phyloP scores from a whole-genome alignment of 2,888 invertebrate genomes.

The Graphium colonna region DNA sequence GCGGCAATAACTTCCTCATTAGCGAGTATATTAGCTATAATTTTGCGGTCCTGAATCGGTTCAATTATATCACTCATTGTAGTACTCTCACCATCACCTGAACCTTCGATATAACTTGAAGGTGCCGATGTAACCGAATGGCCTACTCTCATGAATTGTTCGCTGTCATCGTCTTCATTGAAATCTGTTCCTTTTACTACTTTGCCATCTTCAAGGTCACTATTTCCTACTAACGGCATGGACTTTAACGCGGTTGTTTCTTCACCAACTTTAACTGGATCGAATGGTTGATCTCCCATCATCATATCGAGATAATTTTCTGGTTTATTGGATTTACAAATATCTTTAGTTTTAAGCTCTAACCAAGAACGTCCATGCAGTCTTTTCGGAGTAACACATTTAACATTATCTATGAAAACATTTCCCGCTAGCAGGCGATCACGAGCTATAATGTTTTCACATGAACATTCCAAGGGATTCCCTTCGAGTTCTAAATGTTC shows the following conservation, averaged over 20 bases:
- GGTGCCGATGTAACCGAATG: conserved; percentile 41
- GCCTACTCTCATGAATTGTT: conserved; percentile 60
- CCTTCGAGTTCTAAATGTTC: conserved; percentile 83
- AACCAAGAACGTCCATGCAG: conserved; percentile 77
- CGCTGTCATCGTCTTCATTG: conserved; percentile 63
- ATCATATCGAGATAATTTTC: conserved; percentile 70
- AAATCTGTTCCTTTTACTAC: conserved; percentile 51
- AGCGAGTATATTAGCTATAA: conserved; percentile 37
- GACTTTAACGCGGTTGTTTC: conserved; percentile 63
- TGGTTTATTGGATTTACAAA: conserved; percentile 68
- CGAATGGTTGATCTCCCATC: conserved; percentile 82
- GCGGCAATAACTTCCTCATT: conserved; percentile 48
- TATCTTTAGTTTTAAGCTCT: conserved; percentile 77
- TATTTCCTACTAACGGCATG: conserved; percentile 53
- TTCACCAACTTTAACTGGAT: conserved; percentile 58
- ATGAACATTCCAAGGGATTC: conserved; percentile 86
- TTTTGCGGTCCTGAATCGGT: conserved; percentile 36
- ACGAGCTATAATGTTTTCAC: conserved; percentile 82
- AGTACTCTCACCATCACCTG: conserved; percentile 61
- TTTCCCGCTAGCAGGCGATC: conserved; percentile 79
- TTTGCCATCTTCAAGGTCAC: conserved; percentile 64
- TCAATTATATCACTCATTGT: conserved; percentile 63
- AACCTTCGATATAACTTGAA: conserved; percentile 56
- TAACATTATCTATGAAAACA: conserved; percentile 76
- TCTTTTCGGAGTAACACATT: conserved; percentile 77